Conservation (phyloP, 2,113 vertebrate species). For the Cochlearius cochlearius region DNA sequence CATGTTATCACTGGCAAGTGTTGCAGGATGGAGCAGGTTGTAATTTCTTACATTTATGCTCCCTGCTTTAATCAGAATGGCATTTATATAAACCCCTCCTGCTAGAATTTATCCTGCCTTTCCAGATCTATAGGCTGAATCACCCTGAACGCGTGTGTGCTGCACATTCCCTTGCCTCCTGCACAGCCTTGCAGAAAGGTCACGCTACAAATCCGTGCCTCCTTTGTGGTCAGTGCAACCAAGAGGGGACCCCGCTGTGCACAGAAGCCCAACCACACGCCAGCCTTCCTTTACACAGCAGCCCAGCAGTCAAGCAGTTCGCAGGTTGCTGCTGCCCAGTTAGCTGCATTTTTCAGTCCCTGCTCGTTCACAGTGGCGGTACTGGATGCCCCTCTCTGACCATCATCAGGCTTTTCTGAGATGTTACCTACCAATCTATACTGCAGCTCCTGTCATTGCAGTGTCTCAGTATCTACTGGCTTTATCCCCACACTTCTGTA, state of each 20-base stretch:
- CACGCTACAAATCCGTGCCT: not conserved
- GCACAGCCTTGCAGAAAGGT: not conserved
- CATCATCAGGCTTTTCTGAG: not conserved
- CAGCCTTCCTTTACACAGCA: not conserved
- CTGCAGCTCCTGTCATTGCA: not conserved
- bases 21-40: not conserved
- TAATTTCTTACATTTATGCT: not conserved
- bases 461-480: not conserved
- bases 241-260: not conserved
- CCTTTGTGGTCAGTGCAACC: not conserved
- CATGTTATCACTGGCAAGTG: not conserved
- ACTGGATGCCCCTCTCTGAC: not conserved
- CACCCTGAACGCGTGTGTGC: not conserved
- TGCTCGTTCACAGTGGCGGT: not conserved
- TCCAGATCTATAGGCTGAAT: not conserved
- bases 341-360: not conserved
- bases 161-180: not conserved
- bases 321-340: not conserved
- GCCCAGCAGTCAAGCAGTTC: accelerated
- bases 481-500: not conserved
- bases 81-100: not conserved
- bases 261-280: not conserved
- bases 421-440: not conserved
- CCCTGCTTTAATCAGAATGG: not conserved
- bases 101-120: not conserved